Percentiles rank a stretch among this genome's conserved stretches.
phyloP scores from a whole-genome alignment of 2,888 invertebrate genomes.

The Volucella zonaria region DNA sequence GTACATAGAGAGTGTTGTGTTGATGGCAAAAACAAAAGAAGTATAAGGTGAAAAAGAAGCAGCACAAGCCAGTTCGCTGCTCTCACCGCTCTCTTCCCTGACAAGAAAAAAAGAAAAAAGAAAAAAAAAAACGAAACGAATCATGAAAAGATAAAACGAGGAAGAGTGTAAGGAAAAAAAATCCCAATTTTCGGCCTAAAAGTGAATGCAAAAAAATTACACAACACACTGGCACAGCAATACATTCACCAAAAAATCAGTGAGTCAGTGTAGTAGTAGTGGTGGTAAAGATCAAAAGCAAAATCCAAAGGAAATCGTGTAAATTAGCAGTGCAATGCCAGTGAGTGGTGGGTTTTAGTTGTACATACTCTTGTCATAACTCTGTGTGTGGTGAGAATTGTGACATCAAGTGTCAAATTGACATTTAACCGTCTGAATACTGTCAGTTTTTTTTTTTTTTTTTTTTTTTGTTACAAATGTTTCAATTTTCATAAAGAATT shows the following conservation, averaged over 20 bases:
- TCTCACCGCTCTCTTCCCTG: slow-evolving; percentile 10
- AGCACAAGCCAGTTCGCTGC: slow-evolving; percentile 59
- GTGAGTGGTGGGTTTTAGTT: slow-evolving; percentile 5
- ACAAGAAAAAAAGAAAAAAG: slow-evolving; percentile 16
- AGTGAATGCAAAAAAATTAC: slow-evolving; percentile 71
- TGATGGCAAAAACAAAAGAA: slow-evolving; percentile 57
- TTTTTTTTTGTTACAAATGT: no score
- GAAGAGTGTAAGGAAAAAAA: slow-evolving; percentile 16
- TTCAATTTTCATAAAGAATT: no score
- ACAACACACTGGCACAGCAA: slow-evolving; percentile 30
- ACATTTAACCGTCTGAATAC: slow-evolving; percentile 34
- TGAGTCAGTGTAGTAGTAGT: slow-evolving; percentile 24
- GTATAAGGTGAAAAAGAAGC: slow-evolving; percentile 51
- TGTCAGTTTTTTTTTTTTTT: neutral
- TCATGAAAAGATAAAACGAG: slow-evolving; percentile 33
- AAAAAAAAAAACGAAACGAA: slow-evolving; percentile 33
- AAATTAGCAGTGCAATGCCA: slow-evolving; percentile 46
- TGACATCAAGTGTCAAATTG: slow-evolving; percentile 36
- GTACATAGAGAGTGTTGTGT: slow-evolving; percentile 30
- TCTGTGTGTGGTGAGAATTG: slow-evolving; percentile 59
- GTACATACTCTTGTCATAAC: neutral
- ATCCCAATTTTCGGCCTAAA: slow-evolving; percentile 60
- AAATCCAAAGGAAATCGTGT: slow-evolving; percentile 6
- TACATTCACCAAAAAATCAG: slow-evolving; percentile 2
- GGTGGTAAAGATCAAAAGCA: no score